Evolutionary conservation across 2,113 vertebrate species (phyloP), one percentile per base, ranked within the genome.

Genomic region (Neoarius graeffei): DNA sequence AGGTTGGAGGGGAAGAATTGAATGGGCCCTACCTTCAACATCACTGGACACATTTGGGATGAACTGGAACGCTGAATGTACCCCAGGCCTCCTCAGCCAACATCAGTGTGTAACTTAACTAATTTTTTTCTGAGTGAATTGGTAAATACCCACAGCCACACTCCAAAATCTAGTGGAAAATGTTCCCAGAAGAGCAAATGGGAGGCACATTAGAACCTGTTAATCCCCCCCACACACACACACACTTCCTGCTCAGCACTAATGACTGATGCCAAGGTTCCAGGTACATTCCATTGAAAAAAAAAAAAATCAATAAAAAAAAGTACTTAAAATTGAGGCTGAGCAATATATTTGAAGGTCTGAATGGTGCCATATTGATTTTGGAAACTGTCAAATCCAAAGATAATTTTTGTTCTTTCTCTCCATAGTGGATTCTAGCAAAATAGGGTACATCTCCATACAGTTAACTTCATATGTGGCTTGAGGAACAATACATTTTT

Each of bases 401-500:
- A 74, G 79, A 50, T 64, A 54, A 86, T 74, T 85, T 69, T 82
- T 86, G 35, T 64, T 82, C n/a, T 81, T 69, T 83, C 57, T 89
- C 20, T 52, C 15, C 82, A 69, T 17, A 35, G 87, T 19, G 7
- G 30, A 15, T 73, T 42, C 30, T 17, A 42, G 6, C 30, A 73
- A 73, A 73, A 73, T 42, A 19, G 69, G 15, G 30, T 73, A 42
- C 30, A 42, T 73, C 69, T 35, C 69, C 35, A 30, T 17, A 73
- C 69, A 73, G 17, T 42, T 73, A 73, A 73, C 30, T 17, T 73
- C 17, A 71, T 73, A 42, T 42, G 15, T 19, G 30, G 2, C 42
- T 42, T 35, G 1, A 42, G 69, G 30, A 73, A 73, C 15, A 42
- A 3, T 73, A 73, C 0, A 73, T 42, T 73, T 73, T 73, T 73